Base-by-base conservation (phyloP, 2,797 vertebrate genomes). In the Coranthus polyacanthus region DNA sequence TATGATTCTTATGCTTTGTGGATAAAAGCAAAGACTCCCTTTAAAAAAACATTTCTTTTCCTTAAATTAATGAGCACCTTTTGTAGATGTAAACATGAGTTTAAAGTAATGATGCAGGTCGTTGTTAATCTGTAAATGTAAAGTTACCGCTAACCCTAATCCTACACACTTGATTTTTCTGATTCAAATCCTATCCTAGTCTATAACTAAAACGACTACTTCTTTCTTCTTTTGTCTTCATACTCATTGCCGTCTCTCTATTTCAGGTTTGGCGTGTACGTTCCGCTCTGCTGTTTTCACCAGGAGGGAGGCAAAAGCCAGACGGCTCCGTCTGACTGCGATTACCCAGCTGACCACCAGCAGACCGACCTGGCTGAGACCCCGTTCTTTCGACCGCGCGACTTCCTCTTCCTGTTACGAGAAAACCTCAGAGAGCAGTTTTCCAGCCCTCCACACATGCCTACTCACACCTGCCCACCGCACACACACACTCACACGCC, bases 271-370 rank as follows among this genome's bases (percentile, higher is more conserved):
- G 97, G 97, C 5, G 98, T 99, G 69, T 99, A 99, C 0, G 96
- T 99, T 75, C 98, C 98, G 2, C 94, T 99, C 51, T 99, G 97
- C 93, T 99, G 98, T 89, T 98, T 99, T 91, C 97, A 99, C 84
- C 97, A 98, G 86, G 98, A 99, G 66, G 96, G 94, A 54, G 94
- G 94, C 64, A 88, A 91, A 78, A 83, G 89, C 92, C 96, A 94
- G 70, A 79, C 95, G 2, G 59, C 94, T 0, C 76, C 94, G 9
- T 65, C 94, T 0, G 96, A 98, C 86, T 98, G 95, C 64, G 92
- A 94, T 42, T 97, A 95, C 75, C 81, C 95, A 13, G 89, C 82
- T 0, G 90, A 92, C 16, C 89, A 88, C 61, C 88, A 96, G 62
- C 96, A 94, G 88, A 41, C 64, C 0, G 96, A 97, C 50, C 93